Evolutionary conservation across 2,888 invertebrate genomes (phyloP).

Genomic region (Melanotus villosus): DNA sequence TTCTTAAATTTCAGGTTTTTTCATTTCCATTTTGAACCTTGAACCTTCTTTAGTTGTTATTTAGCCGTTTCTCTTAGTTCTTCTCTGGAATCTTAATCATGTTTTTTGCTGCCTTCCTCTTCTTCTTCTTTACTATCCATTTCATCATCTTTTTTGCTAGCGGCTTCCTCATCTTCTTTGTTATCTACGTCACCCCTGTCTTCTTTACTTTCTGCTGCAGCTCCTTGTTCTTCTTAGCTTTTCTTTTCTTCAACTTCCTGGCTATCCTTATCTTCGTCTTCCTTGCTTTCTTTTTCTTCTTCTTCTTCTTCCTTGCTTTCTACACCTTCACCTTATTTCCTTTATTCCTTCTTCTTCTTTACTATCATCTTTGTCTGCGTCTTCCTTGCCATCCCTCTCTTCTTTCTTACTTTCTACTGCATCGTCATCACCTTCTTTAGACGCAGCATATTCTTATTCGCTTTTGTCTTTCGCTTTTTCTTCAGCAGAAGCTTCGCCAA

Average conservation of each 20-base stretch:
- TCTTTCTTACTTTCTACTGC: slow-evolving; percentile 47
- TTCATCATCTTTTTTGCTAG: background rate
- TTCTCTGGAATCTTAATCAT: slow-evolving; percentile 23
- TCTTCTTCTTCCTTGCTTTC: slow-evolving; percentile 43
- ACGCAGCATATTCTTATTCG: slow-evolving; percentile 65
- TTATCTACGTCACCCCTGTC: no score
- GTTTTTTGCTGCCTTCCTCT: slow-evolving; percentile 28
- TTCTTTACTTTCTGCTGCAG: slow-evolving; percentile 6
- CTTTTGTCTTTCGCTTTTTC: slow-evolving; percentile 65
- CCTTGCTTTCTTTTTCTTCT: background rate
- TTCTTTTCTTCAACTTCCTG: slow-evolving; percentile 44
- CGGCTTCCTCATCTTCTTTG: no score
- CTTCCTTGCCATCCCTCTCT: slow-evolving; percentile 52
- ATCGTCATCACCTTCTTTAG: slow-evolving; percentile 51
- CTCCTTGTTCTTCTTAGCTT: slow-evolving; percentile 32
- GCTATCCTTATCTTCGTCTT: slow-evolving; percentile 24
- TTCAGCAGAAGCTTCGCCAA: slow-evolving; percentile 65
- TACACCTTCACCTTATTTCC: slow-evolving; percentile 40
- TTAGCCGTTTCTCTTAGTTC: no score
- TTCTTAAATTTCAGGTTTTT: no score
- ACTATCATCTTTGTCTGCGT: slow-evolving; percentile 47
- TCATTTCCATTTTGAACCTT: no score
- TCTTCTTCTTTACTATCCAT: slow-evolving; percentile 45
- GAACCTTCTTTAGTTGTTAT: no score
- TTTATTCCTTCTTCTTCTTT: slow-evolving; percentile 47